Conservation (phyloP, 2,888 invertebrate species). For the Sturmia bella region DNA sequence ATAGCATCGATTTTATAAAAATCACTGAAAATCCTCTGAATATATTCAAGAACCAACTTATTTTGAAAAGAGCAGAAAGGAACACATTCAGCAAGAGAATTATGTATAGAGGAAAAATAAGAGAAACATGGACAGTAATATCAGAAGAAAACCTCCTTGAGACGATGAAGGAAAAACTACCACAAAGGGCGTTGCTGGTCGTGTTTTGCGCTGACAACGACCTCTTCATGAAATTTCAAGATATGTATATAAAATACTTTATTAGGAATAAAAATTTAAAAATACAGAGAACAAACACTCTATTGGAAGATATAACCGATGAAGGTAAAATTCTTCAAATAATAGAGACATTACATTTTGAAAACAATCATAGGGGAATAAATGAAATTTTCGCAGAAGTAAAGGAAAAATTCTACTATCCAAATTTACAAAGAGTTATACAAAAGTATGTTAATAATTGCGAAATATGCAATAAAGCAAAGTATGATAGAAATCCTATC, state of each 20-base stretch:
- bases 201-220: neutral
- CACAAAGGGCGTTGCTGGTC: no score
- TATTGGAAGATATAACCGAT: no score
- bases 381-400: no score
- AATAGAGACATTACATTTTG: neutral
- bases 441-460: slow-evolving; percentile 5
- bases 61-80: neutral
- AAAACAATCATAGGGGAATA: no score
- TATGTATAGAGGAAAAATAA: neutral
- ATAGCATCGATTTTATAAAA: no score
- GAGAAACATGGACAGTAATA: neutral
- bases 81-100: neutral
- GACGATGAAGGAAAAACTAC: slow-evolving; percentile 1
- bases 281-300: no score
- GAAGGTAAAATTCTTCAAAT: neutral
- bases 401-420: neutral
- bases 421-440: neutral
- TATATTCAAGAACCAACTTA: slow-evolving; percentile 4
- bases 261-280: neutral
- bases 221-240: neutral
- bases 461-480: neutral
- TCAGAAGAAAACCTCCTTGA: neutral
- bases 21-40: no score
- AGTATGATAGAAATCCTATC: no score
- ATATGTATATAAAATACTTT: neutral